Evolutionary conservation across 2,888 invertebrate species (phyloP), one percentile per base, ranked within the genome.

Genomic region (Dryobota labecula): DNA sequence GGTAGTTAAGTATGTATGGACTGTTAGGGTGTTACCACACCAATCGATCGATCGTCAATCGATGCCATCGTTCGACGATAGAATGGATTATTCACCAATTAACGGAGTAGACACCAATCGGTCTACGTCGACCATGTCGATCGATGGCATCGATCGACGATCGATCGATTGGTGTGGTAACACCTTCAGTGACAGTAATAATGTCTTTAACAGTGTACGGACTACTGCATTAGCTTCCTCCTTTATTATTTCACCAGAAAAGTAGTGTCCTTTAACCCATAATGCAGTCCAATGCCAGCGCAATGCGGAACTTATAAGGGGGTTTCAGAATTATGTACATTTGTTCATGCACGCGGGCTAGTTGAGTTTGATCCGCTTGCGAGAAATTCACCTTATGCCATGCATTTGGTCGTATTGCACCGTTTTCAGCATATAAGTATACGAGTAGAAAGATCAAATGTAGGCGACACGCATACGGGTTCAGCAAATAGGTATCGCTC

Each of bases 381-480:
- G 38, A 54, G 18, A 65, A 64, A 75, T 38, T 65, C 38, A 41
- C 7, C n/a, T n/a, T n/a, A n/a, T n/a, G 27, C 13, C 2, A 27
- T 38, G 13, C 2, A 38, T 38, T 5, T 9, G 41, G 8, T 36
- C 15, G 18, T 38, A 15, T 18, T 70, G 38, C 30, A 53, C 4
- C 24, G 30, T 53, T 27, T 69, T 53, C n/a, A n/a, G 54, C 2
- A 5, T 43, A 15, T 8, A 24, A 18, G 7, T 7, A 9, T 0
- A 15, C 11, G 5, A 33, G 1, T 11, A 8, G n/a, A 4, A 41
- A 13, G n/a, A 45, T 71, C 4, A 30, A 71, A 20, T n/a, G n/a
- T 13, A 9, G 43, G n/a, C 13, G 15, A 24, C 18, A 71, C 30
- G 13, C 30, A 72, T 66, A 66, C 43, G 76, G 66, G 66, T 8